Evolutionary conservation across 2,797 vertebrate genomes (phyloP), one percentile per base, ranked within the genome.

Genomic region (Limnodromus scolopaceus): DNA sequence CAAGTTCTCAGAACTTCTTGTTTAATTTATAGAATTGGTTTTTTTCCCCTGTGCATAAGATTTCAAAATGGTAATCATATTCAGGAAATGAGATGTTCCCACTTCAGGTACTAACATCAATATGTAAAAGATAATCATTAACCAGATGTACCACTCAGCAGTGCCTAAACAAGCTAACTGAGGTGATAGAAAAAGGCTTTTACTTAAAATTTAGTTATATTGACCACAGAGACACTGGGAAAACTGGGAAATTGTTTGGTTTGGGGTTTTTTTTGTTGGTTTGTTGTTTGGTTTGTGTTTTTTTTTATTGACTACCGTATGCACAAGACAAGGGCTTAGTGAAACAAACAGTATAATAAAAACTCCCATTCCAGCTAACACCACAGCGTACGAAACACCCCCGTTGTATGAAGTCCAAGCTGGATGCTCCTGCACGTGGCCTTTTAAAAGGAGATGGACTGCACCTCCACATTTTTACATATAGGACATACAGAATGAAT

Each of bases 1-100:
- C 97, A 99, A 99, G 99, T 99, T 99, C 98, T 98, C 97, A 98
- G 98, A 98, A 98, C 98, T 99, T 98, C 98, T 97, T 98, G 98
- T 99, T 99, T 99, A 98, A 99, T 99, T 99, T 99, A 98, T 97
- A 97, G 95, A 98, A 98, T 97, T 95, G 94, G 83, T 79, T 98
- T 98, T 97, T 97, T 97, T 97, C 96, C 93, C 95, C 95, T 97
- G 98, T 98, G 98, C 98, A 96, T 98, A 98, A 98, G 97, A 98
- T 98, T 98, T 98, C 98, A 97, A 97, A 98, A 97, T 95, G 95
- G 96, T 97, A 98, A 98, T 98, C 97, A 41, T 88, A 97, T 97
- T 98, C 97, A 97, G 96, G 97, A 97, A 97, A 97, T 97, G 84
- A 98, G 95, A 97, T 96, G 97, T 97, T 97, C 97, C 97, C 97